These are phyloP conservation scores for Tetranychus cinnabarinus DNA, from an alignment of 1,140 invertebrate genomes.

Conservation along the genomic window DNA sequence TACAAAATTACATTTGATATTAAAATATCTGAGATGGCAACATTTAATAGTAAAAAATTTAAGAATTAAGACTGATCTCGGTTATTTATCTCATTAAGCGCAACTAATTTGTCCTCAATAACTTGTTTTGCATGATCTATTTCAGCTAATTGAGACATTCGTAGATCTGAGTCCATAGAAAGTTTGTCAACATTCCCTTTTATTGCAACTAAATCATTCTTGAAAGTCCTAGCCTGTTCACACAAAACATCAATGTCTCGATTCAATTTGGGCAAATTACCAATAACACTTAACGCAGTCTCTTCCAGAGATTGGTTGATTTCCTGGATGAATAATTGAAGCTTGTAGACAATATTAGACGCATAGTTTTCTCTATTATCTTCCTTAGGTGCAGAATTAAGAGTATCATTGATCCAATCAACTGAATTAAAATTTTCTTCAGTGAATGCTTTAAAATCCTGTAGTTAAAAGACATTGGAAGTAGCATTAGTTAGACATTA, in stretches of 20 bases:
- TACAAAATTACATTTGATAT: too few relatives aligned
- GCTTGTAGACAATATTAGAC: conserved; percentile 54
- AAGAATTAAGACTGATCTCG: conserved; percentile 49
- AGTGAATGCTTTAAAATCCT: conserved; percentile 63
- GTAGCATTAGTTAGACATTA: not conserved
- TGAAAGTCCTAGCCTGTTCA: conserved; percentile 1
- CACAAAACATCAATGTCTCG: conserved; percentile 4
- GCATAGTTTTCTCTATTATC: conserved; percentile 50
- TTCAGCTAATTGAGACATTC: too few relatives aligned
- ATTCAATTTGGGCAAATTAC: conserved; percentile 36
- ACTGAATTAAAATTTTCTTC: conserved; percentile 63
- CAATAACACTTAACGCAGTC: conserved; percentile 54
- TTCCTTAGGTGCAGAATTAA: conserved; percentile 33
- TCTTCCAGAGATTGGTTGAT: conserved; percentile 71
- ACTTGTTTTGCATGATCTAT: too few relatives aligned
- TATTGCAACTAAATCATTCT: not conserved
- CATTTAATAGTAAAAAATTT: too few relatives aligned
- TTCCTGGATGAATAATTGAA: conserved; percentile 75
- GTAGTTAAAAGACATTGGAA: not conserved
- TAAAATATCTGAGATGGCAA: too few relatives aligned
- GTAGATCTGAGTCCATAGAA: too few relatives aligned
- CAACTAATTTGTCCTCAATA: too few relatives aligned
- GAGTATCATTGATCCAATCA: conserved; percentile 66
- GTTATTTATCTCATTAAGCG: too few relatives aligned
- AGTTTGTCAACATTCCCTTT: not conserved